phyloP scores from a whole-genome alignment of 2,888 invertebrate genomes.

The Parthenolecanium corni region DNA sequence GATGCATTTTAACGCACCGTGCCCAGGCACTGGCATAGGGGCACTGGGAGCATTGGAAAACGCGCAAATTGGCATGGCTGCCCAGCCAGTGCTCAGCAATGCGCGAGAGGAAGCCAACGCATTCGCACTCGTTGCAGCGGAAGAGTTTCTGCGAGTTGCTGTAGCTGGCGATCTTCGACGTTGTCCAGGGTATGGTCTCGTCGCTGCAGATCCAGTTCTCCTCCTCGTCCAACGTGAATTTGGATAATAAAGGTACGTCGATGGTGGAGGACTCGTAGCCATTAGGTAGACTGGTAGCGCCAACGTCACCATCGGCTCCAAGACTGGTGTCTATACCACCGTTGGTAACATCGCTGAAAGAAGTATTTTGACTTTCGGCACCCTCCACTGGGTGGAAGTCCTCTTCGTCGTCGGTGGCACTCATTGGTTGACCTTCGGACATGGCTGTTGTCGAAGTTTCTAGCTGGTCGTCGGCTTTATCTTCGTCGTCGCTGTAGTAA shows the following conservation, averaged over 20 bases:
- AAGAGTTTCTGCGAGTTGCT: constrained; percentile 63
- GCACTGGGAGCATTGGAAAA: constrained; percentile 54
- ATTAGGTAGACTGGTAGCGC: neutral
- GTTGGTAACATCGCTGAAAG: constrained; percentile 5
- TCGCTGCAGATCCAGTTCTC: constrained; percentile 57
- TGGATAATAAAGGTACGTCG: constrained; percentile 41
- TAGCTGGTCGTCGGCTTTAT: constrained; percentile 34
- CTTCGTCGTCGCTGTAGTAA: constrained; percentile 64
- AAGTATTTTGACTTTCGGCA: constrained; percentile 7
- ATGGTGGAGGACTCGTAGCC: constrained; percentile 29
- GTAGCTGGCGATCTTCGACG: constrained; percentile 68
- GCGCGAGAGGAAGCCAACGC: constrained; percentile 59
- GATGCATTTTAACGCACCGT: constrained; percentile 58
- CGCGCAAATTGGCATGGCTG: constrained; percentile 55
- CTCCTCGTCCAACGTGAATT: constrained; percentile 32
- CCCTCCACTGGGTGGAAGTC: neutral
- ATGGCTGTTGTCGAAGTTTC: neutral
- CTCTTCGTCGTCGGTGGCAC: neutral
- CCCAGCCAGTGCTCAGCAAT: constrained; percentile 69
- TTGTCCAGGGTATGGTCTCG: constrained; percentile 59
- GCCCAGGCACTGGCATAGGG: constrained; percentile 66
- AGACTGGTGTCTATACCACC: no score
- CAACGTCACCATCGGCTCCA: no score
- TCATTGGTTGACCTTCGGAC: neutral
- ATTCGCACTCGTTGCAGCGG: constrained; percentile 63